phyloP scores from a whole-genome alignment of 2,113 vertebrate species.

The Stigmatopora argus region DNA sequence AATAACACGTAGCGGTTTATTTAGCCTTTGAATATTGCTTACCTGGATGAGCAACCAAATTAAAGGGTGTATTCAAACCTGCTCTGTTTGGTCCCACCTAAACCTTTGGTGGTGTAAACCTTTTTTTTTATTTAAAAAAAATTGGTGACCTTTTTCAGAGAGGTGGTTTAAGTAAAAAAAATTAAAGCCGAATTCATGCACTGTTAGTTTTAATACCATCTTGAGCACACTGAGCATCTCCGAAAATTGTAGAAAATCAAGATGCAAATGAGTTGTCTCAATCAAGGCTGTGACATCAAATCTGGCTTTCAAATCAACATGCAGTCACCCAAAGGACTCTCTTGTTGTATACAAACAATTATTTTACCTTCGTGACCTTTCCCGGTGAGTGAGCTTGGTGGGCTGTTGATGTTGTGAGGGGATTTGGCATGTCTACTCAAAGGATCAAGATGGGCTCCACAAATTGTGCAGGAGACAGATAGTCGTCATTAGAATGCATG shows the following conservation, averaged over 20 bases:
- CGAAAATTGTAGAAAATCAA: background rate
- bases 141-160: no score
- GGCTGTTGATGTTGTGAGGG: background rate
- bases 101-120: no score
- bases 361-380: conserved; percentile 5
- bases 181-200: background rate
- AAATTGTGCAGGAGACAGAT: background rate
- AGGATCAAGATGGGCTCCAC: background rate
- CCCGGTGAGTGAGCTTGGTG: background rate
- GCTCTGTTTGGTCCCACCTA: background rate
- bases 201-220: background rate
- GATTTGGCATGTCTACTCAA: background rate
- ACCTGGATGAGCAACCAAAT: no score
- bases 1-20: background rate
- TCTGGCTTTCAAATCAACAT: background rate
- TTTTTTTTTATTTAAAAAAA: no score
- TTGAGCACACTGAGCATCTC: background rate
- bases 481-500: background rate
- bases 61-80: no score
- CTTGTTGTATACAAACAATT: conserved; percentile 1
- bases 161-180: no score
- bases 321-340: background rate
- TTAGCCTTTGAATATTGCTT: background rate
- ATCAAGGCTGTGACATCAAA: background rate
- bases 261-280: background rate